Evolutionary conservation across 2,113 vertebrate species (phyloP).

Genomic region (Ochotona curzoniae): DNA sequence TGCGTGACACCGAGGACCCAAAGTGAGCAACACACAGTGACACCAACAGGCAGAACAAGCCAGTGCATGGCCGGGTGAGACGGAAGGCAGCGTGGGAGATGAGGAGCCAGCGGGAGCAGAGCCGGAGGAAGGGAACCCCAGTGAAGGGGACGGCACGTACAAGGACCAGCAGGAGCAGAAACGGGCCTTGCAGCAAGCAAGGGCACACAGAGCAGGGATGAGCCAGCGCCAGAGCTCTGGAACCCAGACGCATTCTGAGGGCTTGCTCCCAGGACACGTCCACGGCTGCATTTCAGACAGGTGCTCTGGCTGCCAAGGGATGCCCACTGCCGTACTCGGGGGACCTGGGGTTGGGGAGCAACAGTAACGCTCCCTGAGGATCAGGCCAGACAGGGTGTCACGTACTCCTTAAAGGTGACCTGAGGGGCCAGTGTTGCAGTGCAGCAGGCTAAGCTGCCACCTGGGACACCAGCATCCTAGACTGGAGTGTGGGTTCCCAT

Average conservation of each 20-base stretch:
- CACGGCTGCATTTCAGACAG: not conserved
- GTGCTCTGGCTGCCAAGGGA: too few species aligned
- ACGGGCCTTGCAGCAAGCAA: not conserved
- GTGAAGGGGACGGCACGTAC: not conserved
- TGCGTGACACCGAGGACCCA: not conserved
- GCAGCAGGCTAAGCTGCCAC: not conserved
- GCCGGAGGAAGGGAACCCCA: not conserved
- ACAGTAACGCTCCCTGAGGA: not conserved
- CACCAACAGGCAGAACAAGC: not conserved
- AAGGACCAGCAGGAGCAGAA: not conserved
- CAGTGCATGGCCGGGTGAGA: not conserved
- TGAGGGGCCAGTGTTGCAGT: not conserved
- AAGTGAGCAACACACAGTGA: not conserved
- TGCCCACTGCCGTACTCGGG: not conserved
- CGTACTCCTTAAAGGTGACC: not conserved
- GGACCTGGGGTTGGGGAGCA: not conserved
- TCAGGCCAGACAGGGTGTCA: rapidly evolving
- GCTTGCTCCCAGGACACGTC: too few species aligned
- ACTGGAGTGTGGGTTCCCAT: too few species aligned
- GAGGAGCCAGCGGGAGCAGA: not conserved
- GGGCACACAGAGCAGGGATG: not conserved
- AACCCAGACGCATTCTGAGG: not conserved
- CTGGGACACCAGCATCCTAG: too few species aligned
- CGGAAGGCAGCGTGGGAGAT: not conserved
- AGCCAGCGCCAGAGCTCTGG: too few species aligned